Conservation (phyloP, 2,888 invertebrate species). For the Zygothrica quintamaculata region DNA sequence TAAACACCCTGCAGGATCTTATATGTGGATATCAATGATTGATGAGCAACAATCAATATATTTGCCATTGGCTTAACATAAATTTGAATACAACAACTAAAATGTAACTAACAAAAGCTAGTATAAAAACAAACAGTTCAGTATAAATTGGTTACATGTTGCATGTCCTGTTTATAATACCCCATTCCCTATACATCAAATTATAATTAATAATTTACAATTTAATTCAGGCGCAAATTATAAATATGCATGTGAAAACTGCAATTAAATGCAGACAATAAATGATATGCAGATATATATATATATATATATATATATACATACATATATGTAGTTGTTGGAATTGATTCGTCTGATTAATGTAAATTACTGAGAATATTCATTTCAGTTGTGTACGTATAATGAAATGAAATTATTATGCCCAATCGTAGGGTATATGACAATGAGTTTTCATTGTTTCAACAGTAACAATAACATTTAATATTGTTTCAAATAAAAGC, state of each 20-base stretch:
- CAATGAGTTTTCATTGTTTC: constrained; percentile 8
- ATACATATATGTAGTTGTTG: constrained; percentile 2
- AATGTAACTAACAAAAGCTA: too few relatives aligned
- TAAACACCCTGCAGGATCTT: constrained; percentile 19
- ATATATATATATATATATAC: constrained; percentile 3
- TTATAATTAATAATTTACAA: constrained; percentile 8
- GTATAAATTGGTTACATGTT: too few relatives aligned
- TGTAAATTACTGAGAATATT: constrained; percentile 6
- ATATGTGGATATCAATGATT: too few relatives aligned
- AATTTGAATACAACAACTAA: too few relatives aligned
- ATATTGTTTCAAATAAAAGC: constrained; percentile 33
- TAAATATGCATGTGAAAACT: constrained; percentile 1
- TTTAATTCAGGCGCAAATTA: constrained; percentile 7
- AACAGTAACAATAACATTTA: constrained; percentile 44
- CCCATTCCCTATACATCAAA: not conserved
- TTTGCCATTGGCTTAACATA: too few relatives aligned
- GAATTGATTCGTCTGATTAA: constrained; percentile 8
- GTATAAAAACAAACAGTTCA: too few relatives aligned
- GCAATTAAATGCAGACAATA: constrained; percentile 16
- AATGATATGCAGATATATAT: not conserved
- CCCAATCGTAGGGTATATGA: constrained; percentile 7
- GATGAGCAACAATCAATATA: not conserved
- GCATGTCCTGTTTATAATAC: too few relatives aligned
- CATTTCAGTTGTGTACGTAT: constrained; percentile 11
- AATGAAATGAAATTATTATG: constrained; percentile 20